A percentile compares a stretch with the other conserved stretches of the same genome.
These are phyloP conservation scores for Rhingia campestris DNA, from an alignment of 2,888 invertebrate genomes.

Conservation along the genomic window DNA sequence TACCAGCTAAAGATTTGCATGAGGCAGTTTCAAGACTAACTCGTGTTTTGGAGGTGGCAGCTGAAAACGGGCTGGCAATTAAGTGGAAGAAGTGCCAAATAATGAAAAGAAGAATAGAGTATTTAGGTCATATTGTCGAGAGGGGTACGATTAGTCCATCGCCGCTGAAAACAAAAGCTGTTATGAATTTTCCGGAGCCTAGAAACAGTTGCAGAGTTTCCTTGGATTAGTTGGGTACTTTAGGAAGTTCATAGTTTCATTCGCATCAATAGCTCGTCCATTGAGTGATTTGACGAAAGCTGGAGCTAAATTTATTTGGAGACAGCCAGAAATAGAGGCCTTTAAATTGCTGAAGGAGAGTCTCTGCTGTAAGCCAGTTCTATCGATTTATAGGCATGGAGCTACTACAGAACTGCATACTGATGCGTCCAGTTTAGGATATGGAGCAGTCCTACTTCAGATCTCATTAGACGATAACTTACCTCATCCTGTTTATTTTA, in stretches of 20 bases:
- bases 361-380: conserved; percentile 11
- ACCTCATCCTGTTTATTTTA: too few relatives aligned
- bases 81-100: conserved; percentile 16
- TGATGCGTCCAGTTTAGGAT: background rate
- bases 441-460: background rate
- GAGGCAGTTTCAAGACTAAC: too few relatives aligned
- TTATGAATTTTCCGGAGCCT: conserved; percentile 8
- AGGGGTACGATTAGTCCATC: background rate
- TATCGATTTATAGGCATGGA: background rate
- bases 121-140: background rate
- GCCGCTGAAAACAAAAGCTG: conserved; percentile 3
- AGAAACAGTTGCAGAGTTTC: conserved; percentile 16
- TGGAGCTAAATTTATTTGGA: conserved; percentile 2
- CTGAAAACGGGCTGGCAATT: conserved; percentile 13
- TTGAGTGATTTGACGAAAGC: conserved; percentile 8
- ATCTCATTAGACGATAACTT: too few relatives aligned
- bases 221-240: conserved; percentile 8
- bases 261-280: background rate
- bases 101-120: background rate
- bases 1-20: background rate
- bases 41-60: conserved; percentile 6
- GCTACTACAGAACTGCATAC: background rate
- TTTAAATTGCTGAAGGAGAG: background rate
- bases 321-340: conserved; percentile 5
- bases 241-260: conserved; percentile 1